Evolutionary conservation across 2,113 vertebrate genomes (phyloP), one percentile per base, ranked within the genome.

Genomic region (Glaucidium brasilianum): DNA sequence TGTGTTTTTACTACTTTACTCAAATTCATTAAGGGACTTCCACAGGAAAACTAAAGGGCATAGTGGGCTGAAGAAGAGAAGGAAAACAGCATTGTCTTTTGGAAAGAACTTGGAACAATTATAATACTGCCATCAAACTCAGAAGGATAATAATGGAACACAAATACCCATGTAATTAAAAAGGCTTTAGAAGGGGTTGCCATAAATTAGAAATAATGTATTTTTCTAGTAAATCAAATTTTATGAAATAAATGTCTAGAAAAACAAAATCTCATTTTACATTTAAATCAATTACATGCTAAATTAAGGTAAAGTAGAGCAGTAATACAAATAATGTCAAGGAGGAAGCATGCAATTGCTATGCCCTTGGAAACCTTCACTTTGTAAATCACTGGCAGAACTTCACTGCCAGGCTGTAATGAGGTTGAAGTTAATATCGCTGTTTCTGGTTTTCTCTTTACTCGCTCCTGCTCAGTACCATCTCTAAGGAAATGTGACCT

Each of bases 161-260:
- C 41, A 89, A 92, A 94, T 79, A 85, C 10, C n/a, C n/a, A 8
- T 85, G 50, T 93, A 93, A 96, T 96, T 93, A 92, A 94, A 94
- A 63, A 94, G 52, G 5, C 9, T 87, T 85, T 86, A 82, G 45
- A 80, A 84, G 18, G 76, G 41, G 29, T 94, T 94, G 25, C 80
- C 45, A 13, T 81, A 72, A 85, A 76, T 85, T 87, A 90, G 43
- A 91, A 94, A 84, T 67, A 88, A 89, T 63, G 9, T 59, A 15
- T 83, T 96, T 73, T 95, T 92, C 39, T 67, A 80, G 59, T 85
- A 93, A 92, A 90, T 95, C n/a, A 52, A 58, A 50, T 90, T 67
- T 67, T 73, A 49, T 41, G 7, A 77, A 84, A 90, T 49, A 89
- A 85, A 76, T 62, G 29, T 50, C 88, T 91, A 58, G 67, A 90